Evolutionary conservation across 2,113 vertebrate genomes (phyloP), one percentile per base, ranked within the genome.

Genomic region (Climacteris rufus): DNA sequence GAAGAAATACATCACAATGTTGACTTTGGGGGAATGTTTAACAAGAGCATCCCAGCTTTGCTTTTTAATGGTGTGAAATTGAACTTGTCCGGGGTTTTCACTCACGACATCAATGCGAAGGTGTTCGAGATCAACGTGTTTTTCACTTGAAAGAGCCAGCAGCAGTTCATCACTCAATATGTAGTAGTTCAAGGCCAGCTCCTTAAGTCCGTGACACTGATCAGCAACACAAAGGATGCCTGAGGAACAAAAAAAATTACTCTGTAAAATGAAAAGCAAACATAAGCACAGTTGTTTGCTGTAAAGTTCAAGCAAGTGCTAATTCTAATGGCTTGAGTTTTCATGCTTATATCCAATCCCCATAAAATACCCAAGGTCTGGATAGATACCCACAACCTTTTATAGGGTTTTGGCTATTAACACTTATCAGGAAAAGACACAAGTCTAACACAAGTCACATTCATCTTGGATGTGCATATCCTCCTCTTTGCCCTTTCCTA

Each of bases 151-250:
- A 12, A 98, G 97, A 17, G 98, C 98, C 90, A 98, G 93, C 42
- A 98, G 87, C 37, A 98, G 96, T 56, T 98, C 97, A 39, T 98
- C 98, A 21, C 98, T 98, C 68, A 98, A 14, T 33, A 98, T 97
- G 87, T 98, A 98, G 91, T 98, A 98, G 92, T 98, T 98, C 82
- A 98, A 95, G 53, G 98, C 98, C 86, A 98, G 97, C 93, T 98
- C 98, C 31, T 98, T 95, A 39, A 98, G 97, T 54, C 98, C 98
- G 8, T 98, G 98, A 78, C 98, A 98, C 88, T 98, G 98, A 72
- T 98, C 98, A 52, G 98, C 98, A 52, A 98, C 98, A 90, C 98
- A 98, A n/a, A 98, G 97, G 83, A 98, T 98, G 33, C 98, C 98
- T 98, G 88, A 50, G 44, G 79, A 95, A 68, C 15, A 87, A 72